These are phyloP conservation scores for Stichodactyla helianthus DNA, from an alignment of 64 coral and sea anemone genomes.

Conservation along the genomic window DNA sequence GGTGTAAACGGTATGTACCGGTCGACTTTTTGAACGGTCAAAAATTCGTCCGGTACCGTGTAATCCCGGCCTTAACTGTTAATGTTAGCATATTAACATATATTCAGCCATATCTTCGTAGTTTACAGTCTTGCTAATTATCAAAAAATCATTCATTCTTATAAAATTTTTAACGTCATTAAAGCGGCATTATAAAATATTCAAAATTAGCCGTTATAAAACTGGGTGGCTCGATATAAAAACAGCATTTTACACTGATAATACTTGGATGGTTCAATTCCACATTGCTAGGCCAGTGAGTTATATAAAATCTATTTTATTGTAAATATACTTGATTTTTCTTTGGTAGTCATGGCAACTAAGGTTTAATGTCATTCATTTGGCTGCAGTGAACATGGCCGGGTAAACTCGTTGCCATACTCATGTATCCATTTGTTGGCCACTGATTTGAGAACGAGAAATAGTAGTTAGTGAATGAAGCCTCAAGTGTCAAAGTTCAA, in stretches of 20 bases:
- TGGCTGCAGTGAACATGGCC: constrained; percentile 31
- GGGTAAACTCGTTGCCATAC: constrained; percentile 45
- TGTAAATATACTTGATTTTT: background rate
- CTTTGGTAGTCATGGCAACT: background rate
- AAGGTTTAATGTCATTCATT: constrained; percentile 10
- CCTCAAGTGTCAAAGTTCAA: no score
- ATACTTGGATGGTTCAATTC: background rate
- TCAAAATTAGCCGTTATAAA: background rate
- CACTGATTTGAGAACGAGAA: constrained; percentile 9
- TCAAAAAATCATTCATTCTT: no score
- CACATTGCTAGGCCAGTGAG: background rate
- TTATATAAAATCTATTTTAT: background rate
- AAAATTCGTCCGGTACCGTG: no score
- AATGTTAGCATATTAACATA: no score
- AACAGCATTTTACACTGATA: background rate
- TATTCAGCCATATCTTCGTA: no score
- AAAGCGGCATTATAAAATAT: background rate
- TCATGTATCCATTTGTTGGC: constrained; percentile 66
- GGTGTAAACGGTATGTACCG: no score
- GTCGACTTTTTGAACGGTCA: no score
- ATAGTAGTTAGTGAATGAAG: no score
- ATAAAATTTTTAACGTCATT: no score
- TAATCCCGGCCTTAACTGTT: no score
- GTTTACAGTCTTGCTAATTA: no score
- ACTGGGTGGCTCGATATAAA: background rate